phyloP scores from a whole-genome alignment of 2,888 invertebrate genomes.

The Chrysodeixis includens region DNA sequence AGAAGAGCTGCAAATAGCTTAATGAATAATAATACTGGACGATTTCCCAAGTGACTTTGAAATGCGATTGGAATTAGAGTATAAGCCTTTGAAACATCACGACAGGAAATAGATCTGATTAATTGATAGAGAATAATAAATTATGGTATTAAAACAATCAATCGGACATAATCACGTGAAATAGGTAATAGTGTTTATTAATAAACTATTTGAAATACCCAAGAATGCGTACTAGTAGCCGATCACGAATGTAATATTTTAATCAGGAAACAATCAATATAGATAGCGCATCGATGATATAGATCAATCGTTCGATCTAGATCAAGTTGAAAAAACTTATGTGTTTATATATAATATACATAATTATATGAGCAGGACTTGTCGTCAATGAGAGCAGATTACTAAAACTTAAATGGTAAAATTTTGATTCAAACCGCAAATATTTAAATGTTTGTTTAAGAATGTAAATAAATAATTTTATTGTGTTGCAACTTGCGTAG shows the following conservation, averaged over 20 bases:
- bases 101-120: slow-evolving; percentile 1
- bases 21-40: too few species aligned
- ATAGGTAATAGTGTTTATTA: background rate
- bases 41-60: background rate
- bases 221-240: background rate
- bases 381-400: too few species aligned
- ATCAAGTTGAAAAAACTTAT: slow-evolving; percentile 38
- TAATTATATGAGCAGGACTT: too few species aligned
- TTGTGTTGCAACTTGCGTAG: too few species aligned
- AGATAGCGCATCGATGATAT: slow-evolving; percentile 39
- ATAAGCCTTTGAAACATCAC: background rate
- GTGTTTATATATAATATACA: too few species aligned
- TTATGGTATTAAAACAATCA: slow-evolving; percentile 1
- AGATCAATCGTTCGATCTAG: slow-evolving; percentile 38
- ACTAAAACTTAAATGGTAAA: too few species aligned
- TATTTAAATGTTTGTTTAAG: too few species aligned
- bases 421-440: too few species aligned
- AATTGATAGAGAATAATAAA: background rate
- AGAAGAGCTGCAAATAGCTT: too few species aligned
- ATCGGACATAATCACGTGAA: background rate
- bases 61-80: background rate
- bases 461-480: too few species aligned
- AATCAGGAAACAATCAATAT: slow-evolving; percentile 5
- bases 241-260: background rate
- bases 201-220: background rate